A percentile compares a stretch with the other conserved stretches of the same genome.
Evolutionary conservation across 1,140 invertebrate species (phyloP).

Genomic region (Aradophagus sp.): DNA sequence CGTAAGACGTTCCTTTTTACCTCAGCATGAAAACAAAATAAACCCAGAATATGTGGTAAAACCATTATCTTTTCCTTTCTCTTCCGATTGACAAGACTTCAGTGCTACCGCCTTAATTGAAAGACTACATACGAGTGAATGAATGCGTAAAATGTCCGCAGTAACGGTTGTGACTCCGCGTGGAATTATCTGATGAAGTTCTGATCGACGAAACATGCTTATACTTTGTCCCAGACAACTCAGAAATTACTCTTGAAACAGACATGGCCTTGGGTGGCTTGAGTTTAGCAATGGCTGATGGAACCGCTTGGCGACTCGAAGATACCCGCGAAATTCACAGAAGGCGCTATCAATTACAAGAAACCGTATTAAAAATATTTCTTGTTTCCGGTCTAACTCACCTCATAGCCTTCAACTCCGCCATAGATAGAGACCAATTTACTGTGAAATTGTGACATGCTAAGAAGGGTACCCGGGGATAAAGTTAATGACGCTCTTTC

Average conservation of each 20-base stretch:
- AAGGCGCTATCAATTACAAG: conserved; percentile 86
- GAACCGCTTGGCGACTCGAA: conserved; percentile 81
- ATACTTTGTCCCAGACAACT: conserved; percentile 77
- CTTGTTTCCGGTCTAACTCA: conserved; percentile 85
- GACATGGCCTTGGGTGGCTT: conserved; percentile 67
- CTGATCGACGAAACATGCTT: conserved; percentile 81
- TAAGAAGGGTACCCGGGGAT: conserved; percentile 76
- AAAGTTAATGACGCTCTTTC: conserved; percentile 77
- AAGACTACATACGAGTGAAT: conserved; percentile 80
- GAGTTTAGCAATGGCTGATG: conserved; percentile 76
- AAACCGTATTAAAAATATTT: conserved; percentile 89
- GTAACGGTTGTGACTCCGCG: conserved; percentile 83
- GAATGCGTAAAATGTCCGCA: conserved; percentile 81
- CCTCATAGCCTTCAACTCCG: conserved; percentile 83
- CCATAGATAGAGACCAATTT: conserved; percentile 79
- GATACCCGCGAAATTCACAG: conserved; percentile 85
- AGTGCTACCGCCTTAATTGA: conserved; percentile 78
- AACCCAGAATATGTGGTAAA: conserved; percentile 57
- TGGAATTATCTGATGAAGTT: conserved; percentile 84
- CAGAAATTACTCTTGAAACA: conserved; percentile 63
- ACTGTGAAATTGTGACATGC: conserved; percentile 76
- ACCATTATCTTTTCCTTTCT: conserved; percentile 73
- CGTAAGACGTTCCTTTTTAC: conserved; percentile 79
- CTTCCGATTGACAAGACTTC: conserved; percentile 63
- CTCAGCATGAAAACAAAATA: conserved; percentile 74